Evolutionary conservation across 2,888 invertebrate genomes (phyloP).

Genomic region (Balanococcus diminutus): DNA sequence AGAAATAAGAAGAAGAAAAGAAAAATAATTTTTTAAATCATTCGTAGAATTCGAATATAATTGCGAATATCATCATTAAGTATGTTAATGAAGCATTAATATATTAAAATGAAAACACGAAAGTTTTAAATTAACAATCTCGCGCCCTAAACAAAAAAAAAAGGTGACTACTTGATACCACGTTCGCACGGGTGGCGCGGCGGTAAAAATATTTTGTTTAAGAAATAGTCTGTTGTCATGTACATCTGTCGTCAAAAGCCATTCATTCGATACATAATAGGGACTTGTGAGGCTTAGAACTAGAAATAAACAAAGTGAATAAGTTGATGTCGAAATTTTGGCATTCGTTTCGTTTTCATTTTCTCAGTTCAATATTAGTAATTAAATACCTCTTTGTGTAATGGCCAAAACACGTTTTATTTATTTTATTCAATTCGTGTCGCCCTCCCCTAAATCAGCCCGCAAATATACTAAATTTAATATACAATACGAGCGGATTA

Average conservation of each 20-base stretch:
- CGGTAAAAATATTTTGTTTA: constrained; percentile 42
- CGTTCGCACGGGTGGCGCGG: constrained; percentile 36
- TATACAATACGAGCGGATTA: neutral
- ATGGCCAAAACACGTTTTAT: neutral
- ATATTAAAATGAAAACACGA: neutral
- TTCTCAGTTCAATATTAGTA: constrained; percentile 17
- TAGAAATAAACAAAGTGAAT: constrained; percentile 34
- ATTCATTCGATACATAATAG: constrained; percentile 50
- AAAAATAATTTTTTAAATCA: constrained; percentile 1
- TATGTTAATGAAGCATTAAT: constrained; percentile 33
- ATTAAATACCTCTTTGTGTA: constrained; percentile 24
- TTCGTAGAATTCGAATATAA: constrained; percentile 14
- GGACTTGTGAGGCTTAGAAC: neutral
- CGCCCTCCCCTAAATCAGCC: neutral
- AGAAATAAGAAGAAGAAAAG: neutral
- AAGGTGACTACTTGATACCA: neutral
- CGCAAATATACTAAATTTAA: neutral
- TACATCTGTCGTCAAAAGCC: constrained; percentile 46
- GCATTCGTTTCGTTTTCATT: constrained; percentile 32
- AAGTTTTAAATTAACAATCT: constrained; percentile 23
- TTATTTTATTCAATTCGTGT: constrained; percentile 1
- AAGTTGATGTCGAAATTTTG: constrained; percentile 38
- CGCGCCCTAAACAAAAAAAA: neutral
- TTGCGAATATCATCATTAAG: constrained; percentile 33
- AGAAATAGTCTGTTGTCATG: constrained; percentile 44